Base-by-base conservation (phyloP, 2,113 vertebrate species). In the Dissostichus mawsoni region DNA sequence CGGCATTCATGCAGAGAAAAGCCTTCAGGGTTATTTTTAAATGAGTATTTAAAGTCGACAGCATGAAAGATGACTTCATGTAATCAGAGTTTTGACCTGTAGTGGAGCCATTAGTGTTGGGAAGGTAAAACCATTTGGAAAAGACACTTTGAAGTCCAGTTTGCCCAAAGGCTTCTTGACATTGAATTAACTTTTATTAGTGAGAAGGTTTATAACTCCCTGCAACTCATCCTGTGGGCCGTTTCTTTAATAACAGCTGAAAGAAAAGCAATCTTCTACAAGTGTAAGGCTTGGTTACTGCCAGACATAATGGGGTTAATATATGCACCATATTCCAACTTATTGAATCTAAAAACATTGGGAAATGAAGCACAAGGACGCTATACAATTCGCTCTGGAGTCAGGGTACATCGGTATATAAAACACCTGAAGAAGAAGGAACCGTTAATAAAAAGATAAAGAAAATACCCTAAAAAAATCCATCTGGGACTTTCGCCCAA, bases 1-100 rank as follows among this genome's bases (percentile, higher is more conserved):
- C 29, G 4, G 29, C 29, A 0, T 25, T 25, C 25, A 25, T 29
- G 14, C 36, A 33, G 68, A 50, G 69, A n/a, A 4, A 4, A 63
- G 29, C 29, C 23, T 9, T 29, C 29, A 68, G 18, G 50, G 75
- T 29, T 77, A 70, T 83, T 83, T 82, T 70, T 56, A 70, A 67
- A 57, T 16, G 11, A 45, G n/a, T 53, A 51, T 74, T 76, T 2
- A 11, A 55, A 76, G 65, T 67, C n/a, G 63, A 55, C 66, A 62
- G 59, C 8, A 56, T 78, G 47, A 72, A 36, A 68, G 62, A 76
- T 72, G 44, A 83, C 61, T 81, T 64, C 17, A 76, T 13, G 29
- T 29, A 57, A 84, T 64, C n/a, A 55, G 59, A 17, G 23, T 71
- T 65, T 63, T 72, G 16, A 52, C 61, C 51, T 57, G 20, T 33